Conservation (phyloP, 2,113 vertebrate genomes). For the Coturnix japonica region DNA sequence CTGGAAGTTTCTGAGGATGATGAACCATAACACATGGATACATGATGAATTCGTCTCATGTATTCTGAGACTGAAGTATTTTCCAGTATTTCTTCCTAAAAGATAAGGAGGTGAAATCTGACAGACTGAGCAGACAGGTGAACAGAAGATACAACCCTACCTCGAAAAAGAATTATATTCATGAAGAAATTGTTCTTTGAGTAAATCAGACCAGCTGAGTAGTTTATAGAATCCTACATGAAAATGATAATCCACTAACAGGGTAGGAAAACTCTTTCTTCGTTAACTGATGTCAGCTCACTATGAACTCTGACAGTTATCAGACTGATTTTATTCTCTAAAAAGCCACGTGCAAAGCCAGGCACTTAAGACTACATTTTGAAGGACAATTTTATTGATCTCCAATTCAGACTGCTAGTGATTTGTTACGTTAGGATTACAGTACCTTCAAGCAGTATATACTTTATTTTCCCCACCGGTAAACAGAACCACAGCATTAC, state of each 20-base stretch:
- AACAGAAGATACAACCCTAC: not conserved
- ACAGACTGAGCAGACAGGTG: not conserved
- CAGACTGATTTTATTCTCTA: slow-evolving; percentile 18
- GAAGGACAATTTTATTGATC: not conserved
- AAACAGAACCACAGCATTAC: not conserved
- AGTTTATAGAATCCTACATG: slow-evolving; percentile 22
- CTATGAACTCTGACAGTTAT: not conserved
- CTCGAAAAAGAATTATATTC: not conserved
- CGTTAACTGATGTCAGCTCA: not conserved
- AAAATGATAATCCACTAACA: not conserved
- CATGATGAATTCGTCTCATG: not conserved
- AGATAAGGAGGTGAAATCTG: not conserved
- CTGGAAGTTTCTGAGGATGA: not conserved
- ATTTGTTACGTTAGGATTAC: not conserved
- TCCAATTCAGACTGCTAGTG: not conserved
- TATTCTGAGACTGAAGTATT: not conserved
- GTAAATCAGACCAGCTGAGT: not conserved
- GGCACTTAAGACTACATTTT: not conserved
- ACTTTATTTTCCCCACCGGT: not conserved
- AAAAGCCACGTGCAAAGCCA: not conserved
- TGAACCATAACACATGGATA: not conserved
- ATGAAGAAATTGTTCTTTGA: not conserved
- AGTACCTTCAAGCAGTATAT: not conserved
- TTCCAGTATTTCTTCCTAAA: not conserved
- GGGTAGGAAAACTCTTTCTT: not conserved